Conservation (phyloP, 2,113 vertebrate species). For the Phaethornis superciliosus region DNA sequence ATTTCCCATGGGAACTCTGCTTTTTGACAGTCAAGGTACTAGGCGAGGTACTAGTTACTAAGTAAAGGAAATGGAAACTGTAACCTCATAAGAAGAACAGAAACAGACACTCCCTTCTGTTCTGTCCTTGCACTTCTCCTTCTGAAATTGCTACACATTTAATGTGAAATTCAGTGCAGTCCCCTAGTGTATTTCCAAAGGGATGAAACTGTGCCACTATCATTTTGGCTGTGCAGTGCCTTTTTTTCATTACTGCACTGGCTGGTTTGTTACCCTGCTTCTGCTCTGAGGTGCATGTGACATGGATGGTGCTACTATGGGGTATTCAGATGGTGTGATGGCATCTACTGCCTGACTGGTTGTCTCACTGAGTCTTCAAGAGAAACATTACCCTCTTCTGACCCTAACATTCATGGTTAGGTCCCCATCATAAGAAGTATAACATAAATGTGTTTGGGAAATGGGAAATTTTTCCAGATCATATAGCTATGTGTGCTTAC, state of each 20-base stretch:
- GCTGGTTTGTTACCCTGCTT: not conserved
- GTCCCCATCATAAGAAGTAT: not conserved
- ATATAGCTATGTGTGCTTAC: not conserved
- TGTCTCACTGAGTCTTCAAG: not conserved
- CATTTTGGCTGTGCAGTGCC: not conserved
- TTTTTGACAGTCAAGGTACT: not conserved
- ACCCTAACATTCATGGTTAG: no score
- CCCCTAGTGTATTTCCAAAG: not conserved
- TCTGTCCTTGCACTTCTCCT: not conserved
- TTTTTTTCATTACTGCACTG: not conserved
- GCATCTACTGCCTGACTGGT: no score
- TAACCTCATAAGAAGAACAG: not conserved
- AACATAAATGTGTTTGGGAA: not conserved
- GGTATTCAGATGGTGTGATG: no score
- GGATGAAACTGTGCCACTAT: not conserved
- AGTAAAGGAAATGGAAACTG: not conserved
- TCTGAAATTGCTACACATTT: not conserved
- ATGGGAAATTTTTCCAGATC: not conserved
- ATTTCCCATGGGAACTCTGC: not conserved
- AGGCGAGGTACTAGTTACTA: not conserved
- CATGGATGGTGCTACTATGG: fast-evolving
- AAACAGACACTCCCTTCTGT: not conserved
- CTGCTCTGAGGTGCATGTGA: not conserved
- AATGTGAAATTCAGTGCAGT: not conserved
- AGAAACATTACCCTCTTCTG: not conserved